Conservation (phyloP, 2,113 vertebrate genomes). For the Cephalophus harveyi region DNA sequence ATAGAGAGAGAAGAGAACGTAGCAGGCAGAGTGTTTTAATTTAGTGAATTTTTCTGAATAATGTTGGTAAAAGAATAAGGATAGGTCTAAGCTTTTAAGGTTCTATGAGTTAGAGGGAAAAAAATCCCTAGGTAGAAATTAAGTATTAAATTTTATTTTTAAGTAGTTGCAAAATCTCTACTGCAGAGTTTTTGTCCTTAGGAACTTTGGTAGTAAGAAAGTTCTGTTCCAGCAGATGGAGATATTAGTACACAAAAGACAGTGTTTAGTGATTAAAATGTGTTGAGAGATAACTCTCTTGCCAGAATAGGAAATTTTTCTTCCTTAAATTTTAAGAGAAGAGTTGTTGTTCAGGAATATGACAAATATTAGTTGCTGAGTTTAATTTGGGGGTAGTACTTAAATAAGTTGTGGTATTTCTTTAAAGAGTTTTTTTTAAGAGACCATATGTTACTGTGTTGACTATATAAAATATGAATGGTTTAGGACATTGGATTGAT, state of each 20-base stretch:
- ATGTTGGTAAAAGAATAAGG: not conserved
- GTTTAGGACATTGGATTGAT: not conserved
- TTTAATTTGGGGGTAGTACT: not conserved
- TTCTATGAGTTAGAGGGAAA: not conserved
- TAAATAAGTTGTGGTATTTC: not conserved
- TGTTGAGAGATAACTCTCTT: slow-evolving; percentile 21
- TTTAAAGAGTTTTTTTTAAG: slow-evolving; percentile 18
- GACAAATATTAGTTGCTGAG: not conserved
- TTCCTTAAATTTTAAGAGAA: not conserved
- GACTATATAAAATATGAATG: not conserved
- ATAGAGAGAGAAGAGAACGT: not conserved
- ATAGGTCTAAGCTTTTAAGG: not conserved
- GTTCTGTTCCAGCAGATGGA: slow-evolving; percentile 70
- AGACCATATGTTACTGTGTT: not conserved
- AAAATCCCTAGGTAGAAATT: not conserved
- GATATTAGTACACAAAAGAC: slow-evolving; percentile 61
- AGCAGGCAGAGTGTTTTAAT: not conserved
- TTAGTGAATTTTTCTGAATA: not conserved
- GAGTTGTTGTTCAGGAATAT: not conserved
- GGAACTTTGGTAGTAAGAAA: slow-evolving; percentile 30
- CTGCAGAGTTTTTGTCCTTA: slow-evolving; percentile 16
- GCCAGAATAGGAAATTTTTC: slow-evolving; percentile 19
- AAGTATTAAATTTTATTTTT: slow-evolving; percentile 23
- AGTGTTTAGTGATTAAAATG: slow-evolving; percentile 54
- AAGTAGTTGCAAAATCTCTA: slow-evolving; percentile 28